Evolutionary conservation across 1,140 invertebrate genomes (phyloP), one percentile per base, ranked within the genome.

Genomic region (Pseudachorutes palmiensis): DNA sequence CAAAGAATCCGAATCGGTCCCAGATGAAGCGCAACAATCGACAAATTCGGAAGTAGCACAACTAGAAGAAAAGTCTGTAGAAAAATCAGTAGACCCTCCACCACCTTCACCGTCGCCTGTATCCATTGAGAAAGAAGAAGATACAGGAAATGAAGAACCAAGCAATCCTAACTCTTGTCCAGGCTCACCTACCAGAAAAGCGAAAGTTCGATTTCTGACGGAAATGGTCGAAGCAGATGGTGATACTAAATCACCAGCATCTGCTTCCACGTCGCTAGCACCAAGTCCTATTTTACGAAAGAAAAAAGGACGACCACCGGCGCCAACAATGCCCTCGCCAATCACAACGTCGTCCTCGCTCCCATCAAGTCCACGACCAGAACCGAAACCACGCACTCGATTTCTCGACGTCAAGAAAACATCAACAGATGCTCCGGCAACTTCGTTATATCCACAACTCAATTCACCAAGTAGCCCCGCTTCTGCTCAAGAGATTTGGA

Each of bases 401-500:
- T 60, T 31, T 31, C 58, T 29, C 9, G 51, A 26, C 24, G 5
- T 24, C 12, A 3, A 2, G 5, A 14, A 14, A 61, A 5, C 28
- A 30, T 16, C 59, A 61, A 16, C 24, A 14, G 51, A 55, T 5
- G 51, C 3, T 14, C 9, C 3, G 5, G 22, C 24, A 55, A 19
- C 14, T 16, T 19, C 19, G n/a, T n/a, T n/a, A n/a, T n/a, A n/a
- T n/a, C n/a, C n/a, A n/a, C n/a, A n/a, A n/a, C n/a, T n/a, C n/a
- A n/a, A n/a, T n/a, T n/a, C n/a, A n/a, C n/a, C n/a, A n/a, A n/a
- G n/a, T n/a, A n/a, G n/a, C n/a, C n/a, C n/a, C n/a, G 22, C 14
- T 9, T 36, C 49, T 3, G 26, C 67, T 28, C 32, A 49, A 48
- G 64, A 66, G 30, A 28, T 71, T 36, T 68, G 32, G 33, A 66